Evolutionary conservation across 2,797 vertebrate genomes (phyloP).

Genomic region (Chelonia mydas): DNA sequence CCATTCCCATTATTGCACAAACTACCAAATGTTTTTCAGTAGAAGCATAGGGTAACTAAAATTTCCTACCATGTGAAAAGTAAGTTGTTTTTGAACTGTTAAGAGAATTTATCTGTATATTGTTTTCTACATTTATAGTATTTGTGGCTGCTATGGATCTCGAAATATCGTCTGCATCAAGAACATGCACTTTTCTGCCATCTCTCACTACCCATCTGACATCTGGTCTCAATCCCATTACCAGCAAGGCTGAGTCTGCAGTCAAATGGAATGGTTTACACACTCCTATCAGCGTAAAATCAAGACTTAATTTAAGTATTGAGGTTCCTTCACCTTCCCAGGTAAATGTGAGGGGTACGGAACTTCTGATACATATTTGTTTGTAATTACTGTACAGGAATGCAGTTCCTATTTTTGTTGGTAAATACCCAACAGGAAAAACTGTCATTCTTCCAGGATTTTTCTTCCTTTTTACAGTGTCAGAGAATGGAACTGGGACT

Average conservation of each 20-base stretch:
- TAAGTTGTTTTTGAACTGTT: neutral
- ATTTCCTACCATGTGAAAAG: neutral
- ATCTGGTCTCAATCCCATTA: slow-evolving; percentile 81
- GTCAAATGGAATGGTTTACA: slow-evolving; percentile 82
- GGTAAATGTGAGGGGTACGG: slow-evolving; percentile 78
- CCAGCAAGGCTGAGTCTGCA: slow-evolving; percentile 80
- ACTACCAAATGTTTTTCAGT: neutral
- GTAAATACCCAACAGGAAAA: neutral
- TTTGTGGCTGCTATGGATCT: slow-evolving; percentile 81
- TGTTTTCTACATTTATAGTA: slow-evolving; percentile 62
- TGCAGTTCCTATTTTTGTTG: neutral
- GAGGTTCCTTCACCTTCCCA: slow-evolving; percentile 96
- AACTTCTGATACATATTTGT: neutral
- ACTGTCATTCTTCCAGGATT: neutral
- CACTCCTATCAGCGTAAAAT: slow-evolving; percentile 82
- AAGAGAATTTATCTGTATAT: slow-evolving; percentile 11
- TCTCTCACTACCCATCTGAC: slow-evolving; percentile 60
- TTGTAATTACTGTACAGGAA: neutral
- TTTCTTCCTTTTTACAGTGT: neutral
- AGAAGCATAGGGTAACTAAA: neutral
- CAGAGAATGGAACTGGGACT: neutral
- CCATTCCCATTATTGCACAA: neutral
- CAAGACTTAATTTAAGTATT: slow-evolving; percentile 90
- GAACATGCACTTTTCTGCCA: slow-evolving; percentile 73
- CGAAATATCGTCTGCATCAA: slow-evolving; percentile 78